Evolutionary conservation across 2,797 vertebrate species (phyloP), one percentile per base, ranked within the genome.

Genomic region (Leptatherina wallacei): DNA sequence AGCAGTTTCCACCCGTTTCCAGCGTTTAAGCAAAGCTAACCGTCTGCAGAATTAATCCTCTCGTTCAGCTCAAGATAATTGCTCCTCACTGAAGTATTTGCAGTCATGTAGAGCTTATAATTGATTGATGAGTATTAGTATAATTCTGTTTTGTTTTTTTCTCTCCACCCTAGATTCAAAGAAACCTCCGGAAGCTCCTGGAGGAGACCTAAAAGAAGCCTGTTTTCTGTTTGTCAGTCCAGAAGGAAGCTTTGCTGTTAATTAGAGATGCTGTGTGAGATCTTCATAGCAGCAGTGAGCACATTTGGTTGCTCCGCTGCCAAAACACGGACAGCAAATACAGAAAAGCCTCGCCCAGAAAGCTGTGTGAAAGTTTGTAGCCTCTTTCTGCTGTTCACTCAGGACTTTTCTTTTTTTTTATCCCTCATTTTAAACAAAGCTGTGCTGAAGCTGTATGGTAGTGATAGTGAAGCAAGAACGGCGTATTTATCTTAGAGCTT

Each of bases 111-210:
- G 16, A 42, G 40, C 16, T 42, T 14, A 18, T 42, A 42, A 42
- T 18, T 18, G 40, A 42, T 18, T 16, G 40, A 42, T 42, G 16
- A 42, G 40, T 18, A 42, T 42, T 16, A 42, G 40, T 16, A 18
- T 18, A 42, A 42, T 42, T 42, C 24, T 54, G 1, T 24, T 24
- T 1, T 2, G 22, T 36, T 14, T 3, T 69, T 76, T 35, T 65
- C 65, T n/a, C 42, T 42, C 38, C 22, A 42, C 54, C 68, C 10
- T 62, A 93, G 90, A 91, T 93, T 76, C 88, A 91, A 69, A 84
- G 75, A 77, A 93, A 91, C 77, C 89, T 93, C 8, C 83, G 54
- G 75, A 94, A 92, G 82, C 91, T 94, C 16, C 89, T 94, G 38
- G 90, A 92, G 49, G 93, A 93, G 75, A 93, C 91, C 70, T 93